Evolutionary conservation across 2,888 invertebrate genomes (phyloP), one percentile per base, ranked within the genome.

Genomic region (Dascillus cervinus): DNA sequence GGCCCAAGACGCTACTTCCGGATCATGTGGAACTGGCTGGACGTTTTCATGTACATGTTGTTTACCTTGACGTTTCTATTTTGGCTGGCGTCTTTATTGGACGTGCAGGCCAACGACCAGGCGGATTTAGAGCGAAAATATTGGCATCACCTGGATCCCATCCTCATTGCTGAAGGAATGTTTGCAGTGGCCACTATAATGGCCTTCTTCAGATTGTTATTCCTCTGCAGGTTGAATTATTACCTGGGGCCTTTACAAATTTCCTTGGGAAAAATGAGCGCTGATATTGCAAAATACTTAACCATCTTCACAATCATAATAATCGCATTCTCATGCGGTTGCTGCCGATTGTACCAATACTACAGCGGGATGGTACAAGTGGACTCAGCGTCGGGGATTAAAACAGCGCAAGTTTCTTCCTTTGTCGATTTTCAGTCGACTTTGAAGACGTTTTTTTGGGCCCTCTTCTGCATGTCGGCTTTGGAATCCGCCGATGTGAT

Each of bases 361-460:
- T 82, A 81, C 52, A 71, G 72, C 15, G 76, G 77, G 1, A 76
- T 77, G 74, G 69, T 71, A 1, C 71, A 71, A 32, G 64, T 66
- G 26, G 73, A 75, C 41, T 69, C 71, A 41, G 62, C 63, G 1
- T 71, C 71, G 11, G 76, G 74, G 12, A 69, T 73, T 41, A 73
- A 73, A 58, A 72, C 70, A 13, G 71, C 49, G 2, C 55, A 55
- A 35, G 71, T 68, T 2, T 69, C 70, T 2, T 76, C 75, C 0
- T 79, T 79, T 53, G 70, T 75, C 4, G 70, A 72, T 45, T 68
- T 79, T 23, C 41, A 60, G 3, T 65, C 71, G 8, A 74, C 78
- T 1, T 49, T 80, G 25, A 75, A 75, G 47, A 79, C 79, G 0
- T 66, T 80, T 29, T 82, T 81, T 55, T 82, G 81, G 81, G 76